Evolutionary conservation across 2,888 invertebrate genomes (phyloP), one percentile per base, ranked within the genome.

Genomic region (Torymus aiolomorphi): DNA sequence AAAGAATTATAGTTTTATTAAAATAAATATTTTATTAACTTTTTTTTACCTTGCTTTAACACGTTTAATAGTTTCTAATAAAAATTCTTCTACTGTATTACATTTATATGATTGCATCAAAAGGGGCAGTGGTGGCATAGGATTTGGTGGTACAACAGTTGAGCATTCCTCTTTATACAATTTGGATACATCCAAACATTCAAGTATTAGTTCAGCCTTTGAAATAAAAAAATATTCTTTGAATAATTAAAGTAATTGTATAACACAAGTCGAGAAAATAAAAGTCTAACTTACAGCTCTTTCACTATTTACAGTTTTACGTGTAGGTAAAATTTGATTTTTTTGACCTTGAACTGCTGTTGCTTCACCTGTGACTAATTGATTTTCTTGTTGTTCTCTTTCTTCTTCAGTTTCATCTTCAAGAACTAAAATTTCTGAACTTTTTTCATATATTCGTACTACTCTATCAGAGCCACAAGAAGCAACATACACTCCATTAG

Each of bases 341-440:
- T 95, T 95, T 78, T 96, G 92, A 1, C 95, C 94, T 0, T 94
- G 94, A 0, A 95, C 93, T 0, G 92, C 91, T 4, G 94, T 94
- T 88, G 91, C 93, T 78, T 96, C 95, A 0, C 95, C 95, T 0
- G 95, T 95, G 14, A 94, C 95, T 31, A 96, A 54, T 84, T 92
- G 92, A 83, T 93, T 93, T 87, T 95, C 94, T 85, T 93, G 92
- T 83, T 95, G 95, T 88, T 96, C 96, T 56, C 97, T 95, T 86
- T 95, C 96, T 88, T 95, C 93, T 88, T 99, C 98, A 85, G 95
- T 94, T 80, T 96, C 94, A 89, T 99, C 99, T 87, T 97, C 95
- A 13, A 99, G 91, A n/a, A 99, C 96, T 65, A 99, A 92, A 2
- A 96, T 94, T 90, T 99, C 97, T 56, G 95, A 94, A 0, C 97